Evolutionary conservation across 2,888 invertebrate species (phyloP).

Genomic region (Prostheceraeus crozeri): DNA sequence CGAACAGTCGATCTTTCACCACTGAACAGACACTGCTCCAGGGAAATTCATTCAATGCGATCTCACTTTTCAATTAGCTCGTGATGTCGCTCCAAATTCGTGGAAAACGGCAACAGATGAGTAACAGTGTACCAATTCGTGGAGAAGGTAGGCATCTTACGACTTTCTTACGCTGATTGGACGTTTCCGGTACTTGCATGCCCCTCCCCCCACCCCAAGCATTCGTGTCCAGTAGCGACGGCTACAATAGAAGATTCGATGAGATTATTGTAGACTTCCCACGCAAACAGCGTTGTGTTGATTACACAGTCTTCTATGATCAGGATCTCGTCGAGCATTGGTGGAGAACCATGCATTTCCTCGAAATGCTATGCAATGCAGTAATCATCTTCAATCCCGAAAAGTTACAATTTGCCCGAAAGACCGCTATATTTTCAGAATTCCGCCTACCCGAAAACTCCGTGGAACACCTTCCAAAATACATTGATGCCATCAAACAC

Average conservation of each 20-base stretch:
- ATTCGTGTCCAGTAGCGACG: too few relatives aligned
- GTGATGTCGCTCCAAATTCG: background rate
- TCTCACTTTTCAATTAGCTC: background rate
- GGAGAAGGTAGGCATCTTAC: too few relatives aligned
- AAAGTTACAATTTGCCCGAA: constrained; percentile 12
- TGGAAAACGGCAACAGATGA: background rate
- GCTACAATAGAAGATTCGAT: constrained; percentile 41
- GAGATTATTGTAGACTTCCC: constrained; percentile 36
- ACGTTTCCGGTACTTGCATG: too few relatives aligned
- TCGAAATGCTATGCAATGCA: background rate
- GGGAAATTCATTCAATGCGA: background rate
- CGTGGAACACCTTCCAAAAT: constrained; percentile 8
- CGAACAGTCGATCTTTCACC: constrained; percentile 1
- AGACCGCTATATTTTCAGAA: constrained; percentile 7
- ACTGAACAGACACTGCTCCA: background rate
- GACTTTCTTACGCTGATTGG: too few relatives aligned
- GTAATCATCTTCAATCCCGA: constrained; percentile 2
- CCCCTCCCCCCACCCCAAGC: too few relatives aligned
- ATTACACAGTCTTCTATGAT: constrained; percentile 4
- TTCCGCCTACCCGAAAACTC: background rate
- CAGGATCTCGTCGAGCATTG: constrained; percentile 5
- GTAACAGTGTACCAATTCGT: too few relatives aligned
- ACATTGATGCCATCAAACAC: constrained; percentile 8
- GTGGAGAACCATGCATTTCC: constrained; percentile 19
- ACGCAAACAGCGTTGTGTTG: constrained; percentile 40